Conservation (phyloP, 2,797 vertebrate genomes). For the Arrhamphus sclerolepis region DNA sequence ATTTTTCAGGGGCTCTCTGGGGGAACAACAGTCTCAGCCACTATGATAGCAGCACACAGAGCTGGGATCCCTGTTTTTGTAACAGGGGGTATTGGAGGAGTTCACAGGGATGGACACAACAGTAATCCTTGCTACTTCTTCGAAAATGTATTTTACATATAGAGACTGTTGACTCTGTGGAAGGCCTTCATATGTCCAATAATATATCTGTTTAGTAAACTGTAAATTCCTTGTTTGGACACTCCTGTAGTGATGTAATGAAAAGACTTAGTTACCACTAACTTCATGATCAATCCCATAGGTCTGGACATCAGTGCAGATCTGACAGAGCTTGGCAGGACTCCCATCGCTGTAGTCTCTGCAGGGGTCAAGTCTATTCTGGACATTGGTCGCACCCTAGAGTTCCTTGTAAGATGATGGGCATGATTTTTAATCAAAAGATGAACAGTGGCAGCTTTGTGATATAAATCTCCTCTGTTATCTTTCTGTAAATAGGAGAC, state of each 20-base stretch:
- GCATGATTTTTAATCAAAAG: neutral
- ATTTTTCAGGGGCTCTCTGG: conserved; percentile 85
- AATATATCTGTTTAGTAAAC: neutral
- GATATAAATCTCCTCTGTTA: neutral
- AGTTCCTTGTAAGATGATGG: conserved; percentile 85
- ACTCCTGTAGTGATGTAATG: neutral
- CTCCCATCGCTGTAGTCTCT: conserved; percentile 88
- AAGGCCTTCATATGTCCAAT: neutral
- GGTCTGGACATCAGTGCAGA: conserved; percentile 92
- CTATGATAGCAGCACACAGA: conserved; percentile 88
- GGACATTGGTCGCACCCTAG: conserved; percentile 90
- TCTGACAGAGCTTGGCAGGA: conserved; percentile 89
- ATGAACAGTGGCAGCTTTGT: neutral
- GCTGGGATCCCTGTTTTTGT: conserved; percentile 88
- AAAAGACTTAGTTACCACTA: neutral
- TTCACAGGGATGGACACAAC: conserved; percentile 88
- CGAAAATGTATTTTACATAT: neutral
- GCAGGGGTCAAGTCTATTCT: conserved; percentile 92
- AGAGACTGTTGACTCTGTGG: neutral
- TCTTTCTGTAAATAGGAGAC: conserved; percentile 82
- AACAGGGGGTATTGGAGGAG: conserved; percentile 90
- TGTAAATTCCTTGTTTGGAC: neutral
- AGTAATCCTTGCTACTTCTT: conserved; percentile 73
- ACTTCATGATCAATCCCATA: conserved; percentile 58
- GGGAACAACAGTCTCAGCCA: conserved; percentile 90